Conservation (phyloP, 53 echinoderm and acorn worm species). For the Luidia sarsii region DNA sequence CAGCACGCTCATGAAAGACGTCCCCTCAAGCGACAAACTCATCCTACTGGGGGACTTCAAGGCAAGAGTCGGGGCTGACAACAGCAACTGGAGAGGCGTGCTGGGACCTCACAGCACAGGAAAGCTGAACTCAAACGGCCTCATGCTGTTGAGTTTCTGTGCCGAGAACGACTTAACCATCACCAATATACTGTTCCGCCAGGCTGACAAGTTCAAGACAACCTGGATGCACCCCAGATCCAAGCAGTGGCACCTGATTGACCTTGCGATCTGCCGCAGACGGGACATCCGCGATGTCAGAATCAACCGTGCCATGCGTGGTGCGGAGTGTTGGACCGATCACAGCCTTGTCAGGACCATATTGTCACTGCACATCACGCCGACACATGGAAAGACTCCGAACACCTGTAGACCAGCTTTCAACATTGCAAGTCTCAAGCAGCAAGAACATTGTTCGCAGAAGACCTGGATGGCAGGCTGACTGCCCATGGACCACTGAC, state of each 20-base stretch:
- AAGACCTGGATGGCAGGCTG: background rate
- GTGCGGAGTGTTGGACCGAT: slow-evolving; percentile 33
- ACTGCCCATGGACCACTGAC: slow-evolving; percentile 9
- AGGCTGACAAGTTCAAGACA: slow-evolving; percentile 16
- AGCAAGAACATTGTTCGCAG: background rate
- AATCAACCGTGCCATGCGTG: slow-evolving; percentile 28
- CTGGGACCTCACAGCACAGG: slow-evolving; percentile 48
- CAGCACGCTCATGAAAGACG: background rate
- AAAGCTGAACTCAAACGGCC: slow-evolving; percentile 33
- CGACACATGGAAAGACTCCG: background rate
- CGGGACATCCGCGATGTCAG: background rate
- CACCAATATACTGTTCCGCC: slow-evolving; percentile 45
- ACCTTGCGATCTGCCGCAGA: slow-evolving; percentile 12
- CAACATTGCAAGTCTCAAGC: background rate
- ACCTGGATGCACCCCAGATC: slow-evolving; percentile 63
- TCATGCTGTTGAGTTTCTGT: slow-evolving; percentile 34
- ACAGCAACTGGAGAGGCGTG: background rate
- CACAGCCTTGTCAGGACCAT: slow-evolving; percentile 20
- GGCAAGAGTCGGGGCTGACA: slow-evolving; percentile 32
- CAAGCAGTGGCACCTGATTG: slow-evolving; percentile 32
- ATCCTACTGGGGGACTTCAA: slow-evolving; percentile 52
- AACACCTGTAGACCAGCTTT: background rate
- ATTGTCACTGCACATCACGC: slow-evolving; percentile 17
- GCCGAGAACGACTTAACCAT: slow-evolving; percentile 27
- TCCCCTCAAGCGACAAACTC: slow-evolving; percentile 29